These are phyloP conservation scores for Mormyrus proboscirostris DNA, from an alignment of 2,797 vertebrate genomes.

Conservation along the genomic window DNA sequence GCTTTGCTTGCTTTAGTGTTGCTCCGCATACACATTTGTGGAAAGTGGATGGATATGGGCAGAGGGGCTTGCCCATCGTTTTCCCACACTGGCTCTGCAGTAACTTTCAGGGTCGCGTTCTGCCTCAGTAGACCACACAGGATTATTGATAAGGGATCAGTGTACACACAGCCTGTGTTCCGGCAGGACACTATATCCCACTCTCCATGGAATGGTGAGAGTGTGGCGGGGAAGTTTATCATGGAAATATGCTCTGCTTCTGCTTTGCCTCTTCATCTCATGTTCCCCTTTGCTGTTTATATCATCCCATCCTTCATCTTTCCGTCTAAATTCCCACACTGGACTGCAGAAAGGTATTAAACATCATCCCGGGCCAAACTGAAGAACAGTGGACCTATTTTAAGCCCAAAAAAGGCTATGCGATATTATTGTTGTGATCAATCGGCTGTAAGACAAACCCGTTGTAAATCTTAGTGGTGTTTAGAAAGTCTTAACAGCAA, in stretches of 20 bases:
- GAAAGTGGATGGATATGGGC: background rate
- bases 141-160: background rate
- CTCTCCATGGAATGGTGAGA: background rate
- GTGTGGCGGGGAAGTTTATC: conserved; percentile 2
- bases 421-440: conserved; percentile 51
- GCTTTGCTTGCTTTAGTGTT: background rate
- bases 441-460: conserved; percentile 50
- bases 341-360: conserved; percentile 40
- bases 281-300: conserved; percentile 31
- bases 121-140: conserved; percentile 12
- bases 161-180: background rate
- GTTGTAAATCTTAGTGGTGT: conserved; percentile 56
- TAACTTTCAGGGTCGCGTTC: background rate
- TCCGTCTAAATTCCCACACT: conserved; percentile 40
- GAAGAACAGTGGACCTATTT: conserved; percentile 47
- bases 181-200: background rate
- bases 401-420: conserved; percentile 60
- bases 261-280: conserved; percentile 20
- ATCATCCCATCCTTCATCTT: conserved; percentile 25
- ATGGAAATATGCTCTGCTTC: conserved; percentile 1
- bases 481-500: conserved; percentile 52
- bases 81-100: background rate
- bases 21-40: background rate
- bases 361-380: conserved; percentile 41
- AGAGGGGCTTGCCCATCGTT: background rate